A percentile compares a stretch with the other conserved stretches of the same genome.
These are phyloP conservation scores for Disparrhopalites patrizii DNA, from an alignment of 2,888 invertebrate species.

Conservation along the genomic window DNA sequence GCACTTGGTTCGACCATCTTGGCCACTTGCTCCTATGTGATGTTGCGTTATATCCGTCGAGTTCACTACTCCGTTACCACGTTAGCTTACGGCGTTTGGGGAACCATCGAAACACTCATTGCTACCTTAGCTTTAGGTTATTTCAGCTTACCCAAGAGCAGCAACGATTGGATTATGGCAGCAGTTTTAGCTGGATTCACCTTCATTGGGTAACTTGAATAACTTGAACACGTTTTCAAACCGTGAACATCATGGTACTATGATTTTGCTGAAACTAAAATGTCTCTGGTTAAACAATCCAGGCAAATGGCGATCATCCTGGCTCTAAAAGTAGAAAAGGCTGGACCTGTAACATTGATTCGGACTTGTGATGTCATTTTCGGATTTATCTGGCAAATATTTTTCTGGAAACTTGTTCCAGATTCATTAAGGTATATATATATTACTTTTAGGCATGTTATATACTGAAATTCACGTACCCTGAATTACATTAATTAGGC, in stretches of 20 bases:
- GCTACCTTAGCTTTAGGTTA: conserved; percentile 30
- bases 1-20: conserved; percentile 26
- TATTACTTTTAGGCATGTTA: neutral
- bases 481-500: neutral
- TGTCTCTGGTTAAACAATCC: no score
- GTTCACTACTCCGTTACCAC: conserved; percentile 42
- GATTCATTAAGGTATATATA: conserved; percentile 31
- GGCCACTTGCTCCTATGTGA: conserved; percentile 36
- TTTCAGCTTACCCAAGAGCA: conserved; percentile 28
- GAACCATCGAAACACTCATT: conserved; percentile 35
- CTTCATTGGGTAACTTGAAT: conserved; percentile 33
- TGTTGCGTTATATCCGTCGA: conserved; percentile 36
- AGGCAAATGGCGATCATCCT: conserved; percentile 39
- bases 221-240: neutral
- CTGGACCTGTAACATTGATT: conserved; percentile 41
- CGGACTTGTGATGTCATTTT: conserved; percentile 38
- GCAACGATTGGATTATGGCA: conserved; percentile 32
- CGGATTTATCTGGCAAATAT: conserved; percentile 37
- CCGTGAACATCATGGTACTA: neutral
- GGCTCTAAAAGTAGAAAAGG: conserved; percentile 41
- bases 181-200: conserved; percentile 30
- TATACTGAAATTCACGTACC: no score
- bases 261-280: neutral
- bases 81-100: conserved; percentile 41
- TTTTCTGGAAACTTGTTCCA: conserved; percentile 32